These are phyloP conservation scores for Steatornis caripensis DNA, from an alignment of 2,113 vertebrate genomes.

Conservation along the genomic window DNA sequence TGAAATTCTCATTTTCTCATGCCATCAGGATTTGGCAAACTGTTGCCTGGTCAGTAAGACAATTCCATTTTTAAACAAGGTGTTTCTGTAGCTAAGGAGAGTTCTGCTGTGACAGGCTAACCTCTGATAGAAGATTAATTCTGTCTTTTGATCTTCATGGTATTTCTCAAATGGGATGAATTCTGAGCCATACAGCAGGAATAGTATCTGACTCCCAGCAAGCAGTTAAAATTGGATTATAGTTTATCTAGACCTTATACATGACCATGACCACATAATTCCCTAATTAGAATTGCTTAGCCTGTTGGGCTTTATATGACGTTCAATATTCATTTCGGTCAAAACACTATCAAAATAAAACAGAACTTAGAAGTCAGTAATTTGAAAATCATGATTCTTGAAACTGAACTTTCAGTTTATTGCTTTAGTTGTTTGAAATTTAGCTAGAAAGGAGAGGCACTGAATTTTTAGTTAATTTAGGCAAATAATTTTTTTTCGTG, in stretches of 20 bases:
- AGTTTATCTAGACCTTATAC: neutral
- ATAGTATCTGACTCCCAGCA: neutral
- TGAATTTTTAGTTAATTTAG: neutral
- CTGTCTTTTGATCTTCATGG: neutral
- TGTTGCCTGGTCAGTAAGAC: neutral
- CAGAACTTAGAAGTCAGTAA: neutral
- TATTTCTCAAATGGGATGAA: neutral
- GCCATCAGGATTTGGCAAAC: neutral
- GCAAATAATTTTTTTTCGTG: neutral
- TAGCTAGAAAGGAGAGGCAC: neutral
- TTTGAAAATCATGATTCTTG: neutral
- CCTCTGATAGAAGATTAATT: neutral
- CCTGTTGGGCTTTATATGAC: neutral
- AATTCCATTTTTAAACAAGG: neutral
- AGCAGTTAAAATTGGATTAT: neutral
- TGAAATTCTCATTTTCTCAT: neutral
- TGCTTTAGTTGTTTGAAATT: neutral
- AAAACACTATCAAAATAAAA: neutral
- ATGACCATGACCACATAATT: neutral
- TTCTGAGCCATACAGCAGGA: neutral
- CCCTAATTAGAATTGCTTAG: neutral
- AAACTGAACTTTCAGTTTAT: neutral
- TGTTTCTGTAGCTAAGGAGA: neutral
- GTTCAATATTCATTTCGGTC: neutral
- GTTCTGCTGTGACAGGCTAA: neutral